phyloP scores from a whole-genome alignment of 2,888 invertebrate genomes.

The Pandemis heparana region DNA sequence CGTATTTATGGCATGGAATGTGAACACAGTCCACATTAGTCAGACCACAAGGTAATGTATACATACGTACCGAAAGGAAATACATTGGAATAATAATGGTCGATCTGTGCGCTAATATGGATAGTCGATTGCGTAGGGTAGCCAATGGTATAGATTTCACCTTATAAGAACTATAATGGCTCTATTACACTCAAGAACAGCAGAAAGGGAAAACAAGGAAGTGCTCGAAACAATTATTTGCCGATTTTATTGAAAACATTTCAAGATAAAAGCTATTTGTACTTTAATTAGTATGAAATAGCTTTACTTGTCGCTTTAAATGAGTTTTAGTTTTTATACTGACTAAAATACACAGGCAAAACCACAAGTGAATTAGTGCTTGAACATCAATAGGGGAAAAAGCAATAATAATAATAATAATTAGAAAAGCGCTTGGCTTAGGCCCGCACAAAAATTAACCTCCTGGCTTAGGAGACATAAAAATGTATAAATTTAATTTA shows the following conservation, averaged over 20 bases:
- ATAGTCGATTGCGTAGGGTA: slow-evolving; percentile 20
- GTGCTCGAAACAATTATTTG: neutral
- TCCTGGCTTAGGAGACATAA: no score
- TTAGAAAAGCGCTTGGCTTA: no score
- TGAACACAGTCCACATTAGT: slow-evolving; percentile 28
- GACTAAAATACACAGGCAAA: no score
- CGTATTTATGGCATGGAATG: slow-evolving; percentile 37
- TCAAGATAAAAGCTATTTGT: neutral
- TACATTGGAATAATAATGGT: slow-evolving; percentile 47
- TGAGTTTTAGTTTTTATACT: no score
- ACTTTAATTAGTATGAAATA: neutral
- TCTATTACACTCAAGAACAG: neutral
- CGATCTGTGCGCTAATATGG: slow-evolving; percentile 48
- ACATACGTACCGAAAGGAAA: slow-evolving; percentile 46
- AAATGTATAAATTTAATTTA: no score
- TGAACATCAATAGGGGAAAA: neutral
- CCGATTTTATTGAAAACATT: neutral
- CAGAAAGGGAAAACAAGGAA: slow-evolving; percentile 1
- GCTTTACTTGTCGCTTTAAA: no score
- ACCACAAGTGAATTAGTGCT: no score
- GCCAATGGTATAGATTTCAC: slow-evolving; percentile 4
- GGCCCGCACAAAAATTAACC: no score
- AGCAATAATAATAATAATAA: neutral
- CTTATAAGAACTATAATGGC: slow-evolving; percentile 9
- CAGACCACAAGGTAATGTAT: slow-evolving; percentile 31